A percentile compares a stretch with the other conserved stretches of the same genome.
These are phyloP conservation scores for Eucidaris tribuloides DNA, from an alignment of 35 echinoderm and acorn worm species.

Conservation along the genomic window DNA sequence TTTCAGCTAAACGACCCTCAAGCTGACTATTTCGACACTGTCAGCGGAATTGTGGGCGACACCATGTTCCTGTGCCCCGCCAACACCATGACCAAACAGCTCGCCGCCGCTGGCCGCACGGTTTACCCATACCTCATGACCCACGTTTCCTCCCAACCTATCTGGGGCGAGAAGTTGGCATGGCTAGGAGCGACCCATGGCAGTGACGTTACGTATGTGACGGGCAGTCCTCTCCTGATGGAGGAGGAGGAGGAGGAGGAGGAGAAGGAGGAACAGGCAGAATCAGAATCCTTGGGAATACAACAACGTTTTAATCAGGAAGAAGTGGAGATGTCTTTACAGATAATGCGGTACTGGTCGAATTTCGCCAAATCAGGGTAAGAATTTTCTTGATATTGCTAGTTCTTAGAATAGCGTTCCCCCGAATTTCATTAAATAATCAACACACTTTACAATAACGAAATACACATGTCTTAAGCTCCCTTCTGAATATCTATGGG, in stretches of 20 bases:
- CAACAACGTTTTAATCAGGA: background rate
- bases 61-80: conserved; percentile 29
- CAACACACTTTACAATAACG: too few species aligned
- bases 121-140: conserved; percentile 32
- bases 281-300: background rate
- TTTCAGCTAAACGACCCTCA: background rate
- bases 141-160: conserved; percentile 3
- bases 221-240: background rate
- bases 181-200: background rate
- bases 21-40: background rate
- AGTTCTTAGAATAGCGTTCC: too few species aligned
- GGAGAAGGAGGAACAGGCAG: too few species aligned
- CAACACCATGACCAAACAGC: background rate
- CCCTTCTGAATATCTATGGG: too few species aligned
- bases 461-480: too few species aligned
- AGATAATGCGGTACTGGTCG: conserved; percentile 17
- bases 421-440: too few species aligned
- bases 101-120: background rate
- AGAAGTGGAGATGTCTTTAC: background rate
- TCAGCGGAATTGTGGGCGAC: background rate
- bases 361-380: conserved; percentile 56
- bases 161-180: conserved; percentile 14
- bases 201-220: background rate
- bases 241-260: background rate
- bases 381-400: too few species aligned